Evolutionary conservation across 2,888 invertebrate genomes (phyloP).

Genomic region (Asteroscopus sphinx): DNA sequence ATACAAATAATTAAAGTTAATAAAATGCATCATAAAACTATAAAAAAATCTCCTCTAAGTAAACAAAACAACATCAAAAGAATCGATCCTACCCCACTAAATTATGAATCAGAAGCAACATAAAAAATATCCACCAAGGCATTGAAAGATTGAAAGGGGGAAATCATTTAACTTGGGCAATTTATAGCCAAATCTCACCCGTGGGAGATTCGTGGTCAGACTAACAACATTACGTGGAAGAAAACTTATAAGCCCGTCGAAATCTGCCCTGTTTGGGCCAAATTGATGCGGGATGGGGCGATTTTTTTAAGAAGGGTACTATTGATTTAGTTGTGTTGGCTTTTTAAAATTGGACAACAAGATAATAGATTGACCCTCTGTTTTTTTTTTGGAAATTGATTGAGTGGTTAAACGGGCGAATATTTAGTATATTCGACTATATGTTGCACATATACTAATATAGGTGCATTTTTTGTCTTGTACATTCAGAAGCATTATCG

Average conservation of each 20-base stretch:
- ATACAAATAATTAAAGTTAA: too few species aligned
- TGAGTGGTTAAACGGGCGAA: too few species aligned
- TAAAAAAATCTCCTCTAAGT: background rate
- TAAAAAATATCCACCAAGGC: slow-evolving; percentile 84
- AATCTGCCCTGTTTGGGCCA: slow-evolving; percentile 30
- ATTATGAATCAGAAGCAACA: slow-evolving; percentile 72
- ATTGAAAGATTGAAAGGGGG: slow-evolving; percentile 89
- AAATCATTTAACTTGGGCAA: slow-evolving; percentile 86
- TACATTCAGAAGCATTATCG: too few species aligned
- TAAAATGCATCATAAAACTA: too few species aligned
- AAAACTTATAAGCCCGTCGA: slow-evolving; percentile 78
- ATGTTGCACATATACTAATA: too few species aligned
- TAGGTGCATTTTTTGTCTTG: too few species aligned
- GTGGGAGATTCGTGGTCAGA: slow-evolving; percentile 84
- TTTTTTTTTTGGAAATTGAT: too few species aligned
- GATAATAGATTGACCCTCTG: too few species aligned
- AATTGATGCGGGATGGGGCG: slow-evolving; percentile 59
- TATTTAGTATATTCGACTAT: too few species aligned
- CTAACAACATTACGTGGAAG: slow-evolving; percentile 85
- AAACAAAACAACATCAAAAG: slow-evolving; percentile 28
- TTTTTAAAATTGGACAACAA: background rate
- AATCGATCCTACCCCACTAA: slow-evolving; percentile 62
- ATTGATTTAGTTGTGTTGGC: slow-evolving; percentile 56
- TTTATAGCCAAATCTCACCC: slow-evolving; percentile 88
- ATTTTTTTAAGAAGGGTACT: slow-evolving; percentile 66